Percentiles rank a stretch among this genome's conserved stretches.
These are phyloP conservation scores for Habrosyne pyritoides DNA, from an alignment of 2,888 invertebrate genomes.

Conservation along the genomic window DNA sequence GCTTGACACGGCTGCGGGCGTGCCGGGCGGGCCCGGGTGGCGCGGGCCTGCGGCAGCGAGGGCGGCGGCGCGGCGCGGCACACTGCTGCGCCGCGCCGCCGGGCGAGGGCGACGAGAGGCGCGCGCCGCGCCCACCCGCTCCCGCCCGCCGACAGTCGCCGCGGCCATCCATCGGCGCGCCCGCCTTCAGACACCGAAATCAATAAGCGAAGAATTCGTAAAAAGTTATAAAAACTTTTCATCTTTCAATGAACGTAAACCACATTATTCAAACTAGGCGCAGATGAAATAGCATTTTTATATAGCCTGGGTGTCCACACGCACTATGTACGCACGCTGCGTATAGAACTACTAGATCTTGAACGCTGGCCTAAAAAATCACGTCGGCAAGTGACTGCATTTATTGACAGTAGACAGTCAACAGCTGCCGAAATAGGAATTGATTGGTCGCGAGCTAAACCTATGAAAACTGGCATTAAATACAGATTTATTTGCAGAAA, in stretches of 20 bases:
- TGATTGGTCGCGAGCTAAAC: too few species aligned
- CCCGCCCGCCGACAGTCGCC: constrained; percentile 33
- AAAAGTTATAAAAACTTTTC: not conserved
- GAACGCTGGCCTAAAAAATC: too few species aligned
- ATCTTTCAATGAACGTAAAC: constrained; percentile 10
- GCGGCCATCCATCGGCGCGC: not conserved
- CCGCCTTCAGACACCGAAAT: constrained; percentile 11
- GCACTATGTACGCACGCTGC: too few species aligned
- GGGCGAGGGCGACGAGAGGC: constrained; percentile 27
- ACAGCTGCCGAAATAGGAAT: too few species aligned
- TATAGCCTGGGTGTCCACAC: too few species aligned
- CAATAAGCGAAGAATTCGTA: not conserved
- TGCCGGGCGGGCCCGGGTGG: constrained; percentile 12
- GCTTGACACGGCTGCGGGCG: constrained; percentile 13
- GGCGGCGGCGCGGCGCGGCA: constrained; percentile 17
- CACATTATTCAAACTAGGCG: too few species aligned
- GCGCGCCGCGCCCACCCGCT: constrained; percentile 39
- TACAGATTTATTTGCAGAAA: too few species aligned
- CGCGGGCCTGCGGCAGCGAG: constrained; percentile 25
- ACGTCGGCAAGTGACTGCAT: too few species aligned
- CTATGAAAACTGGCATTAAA: too few species aligned
- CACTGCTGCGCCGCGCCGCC: constrained; percentile 27
- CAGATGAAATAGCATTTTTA: too few species aligned
- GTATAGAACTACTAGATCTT: too few species aligned
- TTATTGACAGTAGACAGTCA: too few species aligned